A percentile compares a stretch with the other conserved stretches of the same genome.
These are phyloP conservation scores for Matsumurasca onukii DNA, from an alignment of 1,140 invertebrate species.

Conservation along the genomic window DNA sequence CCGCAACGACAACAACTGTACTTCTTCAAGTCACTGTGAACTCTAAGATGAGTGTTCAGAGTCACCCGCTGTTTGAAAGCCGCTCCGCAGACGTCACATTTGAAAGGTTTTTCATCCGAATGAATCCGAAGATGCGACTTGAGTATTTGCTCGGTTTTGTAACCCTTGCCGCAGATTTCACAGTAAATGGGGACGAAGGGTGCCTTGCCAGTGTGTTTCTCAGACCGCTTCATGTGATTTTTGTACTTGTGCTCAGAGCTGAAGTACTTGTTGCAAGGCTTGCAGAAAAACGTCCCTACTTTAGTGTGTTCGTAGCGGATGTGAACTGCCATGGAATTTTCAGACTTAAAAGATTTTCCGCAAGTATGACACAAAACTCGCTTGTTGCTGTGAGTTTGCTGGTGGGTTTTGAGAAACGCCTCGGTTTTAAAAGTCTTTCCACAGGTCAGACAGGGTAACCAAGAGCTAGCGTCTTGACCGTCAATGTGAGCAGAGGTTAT, in stretches of 20 bases:
- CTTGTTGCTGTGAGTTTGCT: neutral
- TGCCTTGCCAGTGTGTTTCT: conserved; percentile 1
- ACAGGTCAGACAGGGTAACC: neutral
- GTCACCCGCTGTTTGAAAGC: conserved; percentile 1
- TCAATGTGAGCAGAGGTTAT: neutral
- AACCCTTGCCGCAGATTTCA: conserved; percentile 7
- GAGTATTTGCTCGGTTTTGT: neutral
- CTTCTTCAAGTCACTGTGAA: neutral
- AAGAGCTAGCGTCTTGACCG: no score
- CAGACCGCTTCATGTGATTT: neutral
- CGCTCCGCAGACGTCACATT: conserved; percentile 1
- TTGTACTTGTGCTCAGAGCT: neutral
- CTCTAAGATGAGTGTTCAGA: neutral
- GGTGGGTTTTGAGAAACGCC: neutral
- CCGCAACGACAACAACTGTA: conserved; percentile 8
- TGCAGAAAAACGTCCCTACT: neutral
- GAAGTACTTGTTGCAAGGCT: neutral
- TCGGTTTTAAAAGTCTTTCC: neutral
- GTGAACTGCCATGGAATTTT: neutral
- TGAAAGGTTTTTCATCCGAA: conserved; percentile 7
- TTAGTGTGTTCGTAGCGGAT: neutral
- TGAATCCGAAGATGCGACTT: conserved; percentile 3
- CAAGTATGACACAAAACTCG: neutral
- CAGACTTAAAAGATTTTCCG: neutral
- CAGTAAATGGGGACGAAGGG: neutral